Evolutionary conservation across 2,888 invertebrate species (phyloP).

Genomic region (Rhagophthalmus giganteus): DNA sequence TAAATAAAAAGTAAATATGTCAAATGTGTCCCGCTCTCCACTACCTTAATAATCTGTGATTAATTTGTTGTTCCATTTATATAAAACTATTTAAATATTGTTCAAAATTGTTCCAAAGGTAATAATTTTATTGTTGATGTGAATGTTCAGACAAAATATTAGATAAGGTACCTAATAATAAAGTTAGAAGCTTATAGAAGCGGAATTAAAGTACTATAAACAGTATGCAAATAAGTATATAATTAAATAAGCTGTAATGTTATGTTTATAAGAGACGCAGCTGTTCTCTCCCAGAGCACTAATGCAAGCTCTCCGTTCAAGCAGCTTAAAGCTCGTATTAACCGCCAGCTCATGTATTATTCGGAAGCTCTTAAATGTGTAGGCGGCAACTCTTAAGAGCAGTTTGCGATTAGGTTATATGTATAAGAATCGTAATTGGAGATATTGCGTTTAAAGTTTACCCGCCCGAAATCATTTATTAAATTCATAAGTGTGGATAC

Average conservation of each 20-base stretch:
- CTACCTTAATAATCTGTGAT: too few species aligned
- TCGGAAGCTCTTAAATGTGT: slow-evolving; percentile 50
- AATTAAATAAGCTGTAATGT: slow-evolving; percentile 33
- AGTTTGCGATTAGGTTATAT: slow-evolving; percentile 46
- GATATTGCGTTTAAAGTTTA: slow-evolving; percentile 31
- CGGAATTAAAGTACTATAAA: slow-evolving; percentile 25
- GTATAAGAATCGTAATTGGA: slow-evolving; percentile 48
- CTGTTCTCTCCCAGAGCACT: slow-evolving; percentile 34
- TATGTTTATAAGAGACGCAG: slow-evolving; percentile 34
- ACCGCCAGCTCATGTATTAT: slow-evolving; percentile 53
- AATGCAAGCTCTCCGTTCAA: slow-evolving; percentile 42
- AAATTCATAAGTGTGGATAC: slow-evolving; percentile 27
- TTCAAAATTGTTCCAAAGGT: too few species aligned
- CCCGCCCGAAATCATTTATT: slow-evolving; percentile 29
- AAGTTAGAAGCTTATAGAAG: slow-evolving; percentile 14
- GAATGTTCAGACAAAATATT: too few species aligned
- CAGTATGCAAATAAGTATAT: slow-evolving; percentile 32
- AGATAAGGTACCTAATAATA: slow-evolving; percentile 21
- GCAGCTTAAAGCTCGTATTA: slow-evolving; percentile 52
- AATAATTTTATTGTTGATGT: too few species aligned
- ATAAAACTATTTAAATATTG: too few species aligned
- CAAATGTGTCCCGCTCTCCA: too few species aligned
- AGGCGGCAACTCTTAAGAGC: slow-evolving; percentile 49
- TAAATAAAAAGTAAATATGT: too few species aligned
- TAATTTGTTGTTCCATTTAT: too few species aligned